Evolutionary conservation across 1,140 invertebrate genomes (phyloP).

Genomic region (Micrasema longulum): DNA sequence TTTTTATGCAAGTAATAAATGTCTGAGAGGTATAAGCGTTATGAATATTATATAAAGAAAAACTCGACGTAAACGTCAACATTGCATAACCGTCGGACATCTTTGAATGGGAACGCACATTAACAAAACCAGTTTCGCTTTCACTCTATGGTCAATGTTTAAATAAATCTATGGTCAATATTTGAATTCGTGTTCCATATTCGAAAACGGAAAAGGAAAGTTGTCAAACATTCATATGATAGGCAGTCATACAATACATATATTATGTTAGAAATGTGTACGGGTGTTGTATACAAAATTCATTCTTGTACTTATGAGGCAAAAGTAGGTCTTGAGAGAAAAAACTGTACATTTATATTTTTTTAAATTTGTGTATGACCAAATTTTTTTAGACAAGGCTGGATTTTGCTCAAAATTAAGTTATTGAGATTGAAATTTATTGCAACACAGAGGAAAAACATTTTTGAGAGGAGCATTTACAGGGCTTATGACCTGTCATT

Average conservation of each 20-base stretch:
- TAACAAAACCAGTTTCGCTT: slow-evolving; percentile 34
- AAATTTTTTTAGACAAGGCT: too few species aligned
- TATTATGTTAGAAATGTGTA: too few species aligned
- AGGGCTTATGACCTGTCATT: too few species aligned
- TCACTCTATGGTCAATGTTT: slow-evolving; percentile 41
- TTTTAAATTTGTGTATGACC: neutral
- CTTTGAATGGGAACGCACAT: slow-evolving; percentile 19
- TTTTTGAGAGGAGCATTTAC: too few species aligned
- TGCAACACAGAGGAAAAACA: too few species aligned
- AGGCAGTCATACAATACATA: too few species aligned
- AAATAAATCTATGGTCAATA: slow-evolving; percentile 40
- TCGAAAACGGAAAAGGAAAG: slow-evolving; percentile 33
- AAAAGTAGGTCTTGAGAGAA: neutral
- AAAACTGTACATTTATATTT: neutral
- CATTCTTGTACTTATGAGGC: too few species aligned
- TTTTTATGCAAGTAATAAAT: too few species aligned
- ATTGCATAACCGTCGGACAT: slow-evolving; percentile 23
- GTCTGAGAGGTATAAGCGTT: too few species aligned
- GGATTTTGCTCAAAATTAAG: too few species aligned
- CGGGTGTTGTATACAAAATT: too few species aligned
- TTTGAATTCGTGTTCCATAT: slow-evolving; percentile 35
- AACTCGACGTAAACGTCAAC: slow-evolving; percentile 1
- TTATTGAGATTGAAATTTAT: too few species aligned
- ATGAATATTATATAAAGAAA: slow-evolving; percentile 14
- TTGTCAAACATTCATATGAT: slow-evolving; percentile 18